Conservation (phyloP, 2,797 vertebrate species). For the Cuniculus paca region DNA sequence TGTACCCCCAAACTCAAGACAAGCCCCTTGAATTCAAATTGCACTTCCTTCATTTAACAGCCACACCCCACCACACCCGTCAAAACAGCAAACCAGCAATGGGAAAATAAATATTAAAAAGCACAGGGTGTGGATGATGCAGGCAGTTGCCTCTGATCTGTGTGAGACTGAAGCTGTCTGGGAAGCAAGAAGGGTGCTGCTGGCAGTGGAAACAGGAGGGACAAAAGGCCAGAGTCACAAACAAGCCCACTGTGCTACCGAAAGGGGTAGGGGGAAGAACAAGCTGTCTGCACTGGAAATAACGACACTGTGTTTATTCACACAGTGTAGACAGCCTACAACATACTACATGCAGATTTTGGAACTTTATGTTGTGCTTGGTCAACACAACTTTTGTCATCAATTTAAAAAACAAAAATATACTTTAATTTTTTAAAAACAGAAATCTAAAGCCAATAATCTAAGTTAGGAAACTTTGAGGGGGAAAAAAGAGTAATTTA, state of each 20-base stretch:
- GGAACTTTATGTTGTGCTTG: background rate
- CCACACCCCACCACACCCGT: too few relatives aligned
- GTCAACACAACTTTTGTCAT: background rate
- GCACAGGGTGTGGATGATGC: background rate
- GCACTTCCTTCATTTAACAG: background rate
- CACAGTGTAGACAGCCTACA: background rate
- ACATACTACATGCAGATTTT: rapidly evolving
- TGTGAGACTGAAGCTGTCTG: background rate
- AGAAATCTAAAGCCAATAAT: background rate
- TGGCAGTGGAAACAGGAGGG: too few relatives aligned
- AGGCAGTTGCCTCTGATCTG: rapidly evolving
- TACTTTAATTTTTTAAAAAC: background rate
- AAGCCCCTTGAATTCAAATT: background rate
- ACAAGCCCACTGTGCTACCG: background rate
- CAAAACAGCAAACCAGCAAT: background rate
- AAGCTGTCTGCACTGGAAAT: rapidly evolving
- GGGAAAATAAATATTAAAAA: background rate
- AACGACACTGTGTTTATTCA: too few relatives aligned
- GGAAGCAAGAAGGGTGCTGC: background rate
- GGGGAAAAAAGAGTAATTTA: background rate
- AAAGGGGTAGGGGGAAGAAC: background rate
- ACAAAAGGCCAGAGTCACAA: background rate
- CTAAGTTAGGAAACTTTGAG: background rate
- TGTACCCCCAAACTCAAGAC: background rate
- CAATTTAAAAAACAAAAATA: background rate